Evolutionary conservation across 1,140 invertebrate species (phyloP).

Genomic region (Spodoptera litura): DNA sequence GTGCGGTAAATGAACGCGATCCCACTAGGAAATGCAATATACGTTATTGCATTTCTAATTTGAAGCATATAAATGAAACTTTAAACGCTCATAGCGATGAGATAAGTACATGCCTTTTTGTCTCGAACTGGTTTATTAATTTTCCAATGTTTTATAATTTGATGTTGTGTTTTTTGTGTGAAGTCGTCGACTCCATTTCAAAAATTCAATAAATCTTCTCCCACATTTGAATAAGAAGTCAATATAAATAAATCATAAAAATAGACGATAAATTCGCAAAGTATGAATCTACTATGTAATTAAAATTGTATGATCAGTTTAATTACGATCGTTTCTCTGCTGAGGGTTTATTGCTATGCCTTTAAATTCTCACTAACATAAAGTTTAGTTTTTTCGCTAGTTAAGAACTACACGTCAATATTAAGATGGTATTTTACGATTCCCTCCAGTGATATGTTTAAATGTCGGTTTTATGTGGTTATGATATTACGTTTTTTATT

Average conservation of each 20-base stretch:
- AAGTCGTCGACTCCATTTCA: constrained; percentile 29
- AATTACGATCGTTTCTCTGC: constrained; percentile 14
- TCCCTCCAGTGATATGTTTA: constrained; percentile 47
- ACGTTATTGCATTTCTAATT: not conserved
- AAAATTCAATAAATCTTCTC: constrained; percentile 16
- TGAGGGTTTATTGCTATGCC: constrained; percentile 14
- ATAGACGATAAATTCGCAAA: constrained; percentile 31
- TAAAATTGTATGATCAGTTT: constrained; percentile 37
- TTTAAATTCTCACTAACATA: constrained; percentile 31
- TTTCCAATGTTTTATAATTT: not conserved
- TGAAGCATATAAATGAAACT: not conserved
- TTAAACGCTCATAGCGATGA: not conserved
- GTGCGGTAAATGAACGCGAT: constrained; percentile 22
- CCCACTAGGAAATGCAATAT: not conserved
- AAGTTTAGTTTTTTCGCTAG: constrained; percentile 20
- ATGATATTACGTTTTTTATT: constrained; percentile 52
- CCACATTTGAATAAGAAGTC: constrained; percentile 23
- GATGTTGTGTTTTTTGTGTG: not conserved
- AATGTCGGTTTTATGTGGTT: constrained; percentile 47
- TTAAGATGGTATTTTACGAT: constrained; percentile 48
- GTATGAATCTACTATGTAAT: constrained; percentile 23
- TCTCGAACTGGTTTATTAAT: not conserved
- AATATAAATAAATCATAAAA: constrained; percentile 40
- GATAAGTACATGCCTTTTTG: constrained; percentile 16
- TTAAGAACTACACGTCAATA: constrained; percentile 13